Base-by-base conservation (phyloP, 2,888 invertebrate genomes). In the Nasonia oneida region DNA sequence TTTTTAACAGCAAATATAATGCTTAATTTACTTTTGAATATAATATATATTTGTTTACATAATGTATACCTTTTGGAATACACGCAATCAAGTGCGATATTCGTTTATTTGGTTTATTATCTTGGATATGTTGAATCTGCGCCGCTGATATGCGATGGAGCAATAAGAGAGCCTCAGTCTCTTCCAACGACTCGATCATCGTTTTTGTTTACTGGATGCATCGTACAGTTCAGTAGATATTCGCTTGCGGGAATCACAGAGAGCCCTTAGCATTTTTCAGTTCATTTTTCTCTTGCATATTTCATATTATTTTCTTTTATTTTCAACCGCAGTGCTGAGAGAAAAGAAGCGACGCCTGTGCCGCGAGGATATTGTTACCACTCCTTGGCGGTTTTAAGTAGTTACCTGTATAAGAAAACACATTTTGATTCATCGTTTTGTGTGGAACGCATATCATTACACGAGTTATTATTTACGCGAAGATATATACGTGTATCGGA, bases 1-100 rank as follows among this genome's bases (percentile, higher is more conserved):
- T 78, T 85, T 74, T 82, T 75, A 86, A 86, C 86, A 83, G 80
- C 83, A 83, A 86, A 83, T 82, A 80, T 86, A 83, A 86, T 86
- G 78, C 79, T 86, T 82, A 64, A 18, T 74, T 77, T 86, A 70
- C 67, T 82, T 77, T 33, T 29, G 1, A 29, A 29, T 37, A 78
- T 82, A 76, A 74, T 74, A 42, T 67, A 53, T 77, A 47, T 57
- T 39, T 37, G 29, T 71, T 37, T 71, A 18, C n/a, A 83, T 85
- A 79, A 71, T 83, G 57, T 67, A 83, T 76, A 33, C n/a, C 64
- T 81, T 76, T 81, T 37, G 73, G 78, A 74, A 74, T 74, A 75
- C 73, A 74, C 53, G 33, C 47, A 73, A 37, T 67, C 73, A 57
- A 73, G 33, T 77, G 42, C 70, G 33, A 50, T 84, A 42, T 3